These are phyloP conservation scores for Ceyx margarethae DNA, from an alignment of 2,113 vertebrate genomes.

Conservation along the genomic window DNA sequence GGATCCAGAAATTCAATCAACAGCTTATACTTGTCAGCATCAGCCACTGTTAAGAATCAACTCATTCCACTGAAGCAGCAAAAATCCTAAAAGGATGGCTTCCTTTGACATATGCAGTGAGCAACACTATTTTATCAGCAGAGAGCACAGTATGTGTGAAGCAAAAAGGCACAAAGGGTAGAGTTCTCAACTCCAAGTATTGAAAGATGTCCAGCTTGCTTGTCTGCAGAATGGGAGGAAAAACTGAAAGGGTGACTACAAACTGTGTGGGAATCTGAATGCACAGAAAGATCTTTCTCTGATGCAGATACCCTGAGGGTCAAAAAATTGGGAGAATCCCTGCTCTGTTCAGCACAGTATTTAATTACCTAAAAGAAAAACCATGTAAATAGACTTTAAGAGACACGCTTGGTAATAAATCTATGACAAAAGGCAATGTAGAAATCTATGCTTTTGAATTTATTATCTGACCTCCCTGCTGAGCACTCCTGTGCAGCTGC, in stretches of 20 bases:
- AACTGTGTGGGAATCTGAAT: background rate
- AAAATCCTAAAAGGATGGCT: background rate
- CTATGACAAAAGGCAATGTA: conserved; percentile 54
- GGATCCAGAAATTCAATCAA: background rate
- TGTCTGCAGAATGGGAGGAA: background rate
- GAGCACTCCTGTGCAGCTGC: conserved; percentile 42
- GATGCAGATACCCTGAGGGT: background rate
- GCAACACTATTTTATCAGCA: background rate
- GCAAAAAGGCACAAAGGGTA: background rate
- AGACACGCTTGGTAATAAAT: conserved; percentile 51
- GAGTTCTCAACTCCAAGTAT: background rate
- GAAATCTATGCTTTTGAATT: conserved; percentile 56
- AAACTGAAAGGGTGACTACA: background rate
- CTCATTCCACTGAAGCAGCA: background rate
- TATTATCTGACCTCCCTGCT: conserved; percentile 60
- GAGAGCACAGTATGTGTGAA: background rate
- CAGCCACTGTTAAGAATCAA: background rate
- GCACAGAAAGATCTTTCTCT: background rate
- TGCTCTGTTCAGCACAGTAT: background rate
- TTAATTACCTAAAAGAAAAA: conserved; percentile 45
- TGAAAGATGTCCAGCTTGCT: background rate
- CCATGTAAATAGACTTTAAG: conserved; percentile 40
- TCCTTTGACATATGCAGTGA: background rate
- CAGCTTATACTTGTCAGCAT: background rate
- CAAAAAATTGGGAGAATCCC: conserved; percentile 14